Evolutionary conservation across 2,113 vertebrate genomes (phyloP), one percentile per base, ranked within the genome.

Genomic region (Alethe diademata): DNA sequence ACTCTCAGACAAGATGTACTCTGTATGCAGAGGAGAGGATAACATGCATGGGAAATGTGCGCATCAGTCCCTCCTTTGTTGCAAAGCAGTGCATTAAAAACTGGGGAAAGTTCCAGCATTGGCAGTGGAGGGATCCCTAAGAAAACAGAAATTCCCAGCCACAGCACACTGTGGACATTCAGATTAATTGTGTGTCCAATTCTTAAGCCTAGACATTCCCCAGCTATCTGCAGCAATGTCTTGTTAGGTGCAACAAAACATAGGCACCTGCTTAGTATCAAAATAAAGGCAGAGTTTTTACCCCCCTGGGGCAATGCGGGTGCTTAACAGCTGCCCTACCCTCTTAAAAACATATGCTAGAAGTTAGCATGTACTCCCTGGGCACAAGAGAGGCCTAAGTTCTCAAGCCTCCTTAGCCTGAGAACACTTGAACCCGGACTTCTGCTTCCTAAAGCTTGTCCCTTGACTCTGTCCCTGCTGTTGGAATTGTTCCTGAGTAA

Each of bases 281-380:
- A 60, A 78, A 56, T 8, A 84, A 53, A 87, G 78, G 36, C 40
- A 53, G 38, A 54, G 15, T 12, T 53, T 66, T 78, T 29, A 31
- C 5, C 1, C 3, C 2, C 25, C 35, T 17, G 8, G 14, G 6
- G 43, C 5, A 5, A 5, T 47, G 20, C 5, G 3, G 5, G 13
- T 60, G 57, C 62, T 65, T 64, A 51, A 23, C 31, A 88, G 31
- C 61, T 82, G 26, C 51, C 61, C 26, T 38, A 0, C 47, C 19
- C 70, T 76, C 42, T 74, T 78, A 33, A 58, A 92, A 62, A 16
- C 38, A 54, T 20, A 62, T 81, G 38, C 47, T 74, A 38, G 11
- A 58, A 56, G 24, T 58, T 43, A 42, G 3, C 12, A 14, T 33
- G 51, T 31, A n/a, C 19, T 10, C 29, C 19, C 4, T 36, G 53